Evolutionary conservation across 2,797 vertebrate species (phyloP).

Genomic region (Mionectes olivaceus): DNA sequence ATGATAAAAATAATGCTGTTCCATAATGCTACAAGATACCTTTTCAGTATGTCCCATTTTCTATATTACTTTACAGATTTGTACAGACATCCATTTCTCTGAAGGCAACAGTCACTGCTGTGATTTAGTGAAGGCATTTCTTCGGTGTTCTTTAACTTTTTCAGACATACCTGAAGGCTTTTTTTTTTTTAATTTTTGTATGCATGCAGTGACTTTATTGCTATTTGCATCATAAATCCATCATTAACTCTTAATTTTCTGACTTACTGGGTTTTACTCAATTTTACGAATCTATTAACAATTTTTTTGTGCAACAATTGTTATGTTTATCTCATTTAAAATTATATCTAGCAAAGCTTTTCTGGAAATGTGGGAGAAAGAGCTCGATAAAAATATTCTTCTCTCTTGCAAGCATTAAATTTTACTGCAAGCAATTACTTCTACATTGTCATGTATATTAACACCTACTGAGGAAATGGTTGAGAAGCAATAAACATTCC

Average conservation of each 20-base stretch:
- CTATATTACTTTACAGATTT: neutral
- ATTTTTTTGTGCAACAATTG: neutral
- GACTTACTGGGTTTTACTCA: neutral
- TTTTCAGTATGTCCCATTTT: neutral
- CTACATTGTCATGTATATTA: neutral
- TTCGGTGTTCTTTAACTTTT: neutral
- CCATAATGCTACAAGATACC: fast-evolving
- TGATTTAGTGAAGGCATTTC: neutral
- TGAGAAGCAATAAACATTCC: neutral
- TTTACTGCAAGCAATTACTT: neutral
- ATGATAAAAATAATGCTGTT: neutral
- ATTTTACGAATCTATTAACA: neutral
- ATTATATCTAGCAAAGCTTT: neutral
- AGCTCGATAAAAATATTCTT: neutral
- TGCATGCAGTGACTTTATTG: neutral
- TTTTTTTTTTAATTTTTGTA: neutral
- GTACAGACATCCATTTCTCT: neutral
- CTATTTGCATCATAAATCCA: neutral
- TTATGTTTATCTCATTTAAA: neutral
- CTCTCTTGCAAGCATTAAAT: neutral
- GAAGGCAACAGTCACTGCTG: neutral
- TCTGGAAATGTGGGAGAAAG: neutral
- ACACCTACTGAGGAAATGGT: neutral
- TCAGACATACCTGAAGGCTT: fast-evolving
- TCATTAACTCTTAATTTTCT: neutral